Evolutionary conservation across 2,113 vertebrate genomes (phyloP).

Genomic region (Laticauda colubrina): DNA sequence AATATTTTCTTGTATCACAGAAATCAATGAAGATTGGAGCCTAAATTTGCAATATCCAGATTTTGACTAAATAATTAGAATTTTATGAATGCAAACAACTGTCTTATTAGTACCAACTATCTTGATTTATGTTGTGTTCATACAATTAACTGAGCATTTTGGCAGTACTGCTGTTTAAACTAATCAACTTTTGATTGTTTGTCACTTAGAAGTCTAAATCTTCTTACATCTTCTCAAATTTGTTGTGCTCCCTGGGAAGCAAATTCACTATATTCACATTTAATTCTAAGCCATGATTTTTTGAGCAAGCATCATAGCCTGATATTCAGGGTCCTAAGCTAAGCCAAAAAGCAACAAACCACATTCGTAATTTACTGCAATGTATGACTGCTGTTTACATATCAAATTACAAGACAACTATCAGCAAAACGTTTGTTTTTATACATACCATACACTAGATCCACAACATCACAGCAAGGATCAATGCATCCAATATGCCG

Average conservation of each 20-base stretch:
- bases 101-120: background rate
- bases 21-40: background rate
- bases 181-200: background rate
- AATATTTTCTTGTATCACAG: background rate
- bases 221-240: background rate
- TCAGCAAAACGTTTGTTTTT: accelerated
- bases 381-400: background rate
- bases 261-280: background rate
- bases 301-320: background rate
- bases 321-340: background rate
- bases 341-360: background rate
- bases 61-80: background rate
- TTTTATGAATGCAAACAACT: background rate
- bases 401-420: background rate
- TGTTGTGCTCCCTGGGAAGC: background rate
- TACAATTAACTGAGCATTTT: background rate
- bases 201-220: background rate
- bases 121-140: background rate
- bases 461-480: conserved; percentile 91
- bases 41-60: background rate
- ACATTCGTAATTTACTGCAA: background rate
- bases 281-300: background rate
- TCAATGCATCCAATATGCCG: conserved; percentile 97
- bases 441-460: conserved; percentile 89
- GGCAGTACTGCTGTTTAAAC: background rate